A percentile compares a stretch with the other conserved stretches of the same genome.
Conservation (phyloP, 2,113 vertebrate species). For the Ammospiza caudacuta region DNA sequence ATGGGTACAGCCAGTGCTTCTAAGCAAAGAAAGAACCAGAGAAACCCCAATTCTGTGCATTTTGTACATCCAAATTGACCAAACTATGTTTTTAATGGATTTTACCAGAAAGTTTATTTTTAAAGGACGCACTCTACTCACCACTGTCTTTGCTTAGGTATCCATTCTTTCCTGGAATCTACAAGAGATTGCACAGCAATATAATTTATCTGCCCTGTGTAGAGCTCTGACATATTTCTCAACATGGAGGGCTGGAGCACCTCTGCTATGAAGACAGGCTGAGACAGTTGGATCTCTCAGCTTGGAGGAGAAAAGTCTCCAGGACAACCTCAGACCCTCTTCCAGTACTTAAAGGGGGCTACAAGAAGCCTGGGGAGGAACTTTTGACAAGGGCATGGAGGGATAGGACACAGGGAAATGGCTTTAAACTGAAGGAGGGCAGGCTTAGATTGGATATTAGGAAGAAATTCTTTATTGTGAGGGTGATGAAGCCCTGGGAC, state of each 20-base stretch:
- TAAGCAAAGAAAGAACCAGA: neutral
- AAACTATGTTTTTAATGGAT: neutral
- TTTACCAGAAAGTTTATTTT: neutral
- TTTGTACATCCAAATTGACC: neutral
- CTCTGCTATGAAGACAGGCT: neutral
- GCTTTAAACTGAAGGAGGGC: neutral
- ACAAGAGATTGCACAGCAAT: neutral
- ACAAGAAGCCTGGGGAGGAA: fast-evolving
- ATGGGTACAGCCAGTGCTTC: neutral
- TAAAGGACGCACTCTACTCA: neutral
- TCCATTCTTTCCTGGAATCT: neutral
- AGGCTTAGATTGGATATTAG: too few relatives aligned
- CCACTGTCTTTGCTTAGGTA: neutral
- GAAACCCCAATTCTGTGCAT: neutral
- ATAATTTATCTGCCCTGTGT: neutral
- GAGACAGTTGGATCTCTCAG: neutral
- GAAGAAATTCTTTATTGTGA: neutral
- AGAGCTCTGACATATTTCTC: neutral
- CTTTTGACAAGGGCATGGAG: neutral
- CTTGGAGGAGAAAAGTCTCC: too few relatives aligned
- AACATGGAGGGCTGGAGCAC: neutral
- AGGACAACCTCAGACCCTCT: neutral
- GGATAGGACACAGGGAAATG: neutral
- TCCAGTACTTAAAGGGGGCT: neutral
- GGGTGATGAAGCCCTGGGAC: neutral